A percentile compares a stretch with the other conserved stretches of the same genome.
Evolutionary conservation across 2,797 vertebrate genomes (phyloP).

Genomic region (Scolopax bukidnonensis): DNA sequence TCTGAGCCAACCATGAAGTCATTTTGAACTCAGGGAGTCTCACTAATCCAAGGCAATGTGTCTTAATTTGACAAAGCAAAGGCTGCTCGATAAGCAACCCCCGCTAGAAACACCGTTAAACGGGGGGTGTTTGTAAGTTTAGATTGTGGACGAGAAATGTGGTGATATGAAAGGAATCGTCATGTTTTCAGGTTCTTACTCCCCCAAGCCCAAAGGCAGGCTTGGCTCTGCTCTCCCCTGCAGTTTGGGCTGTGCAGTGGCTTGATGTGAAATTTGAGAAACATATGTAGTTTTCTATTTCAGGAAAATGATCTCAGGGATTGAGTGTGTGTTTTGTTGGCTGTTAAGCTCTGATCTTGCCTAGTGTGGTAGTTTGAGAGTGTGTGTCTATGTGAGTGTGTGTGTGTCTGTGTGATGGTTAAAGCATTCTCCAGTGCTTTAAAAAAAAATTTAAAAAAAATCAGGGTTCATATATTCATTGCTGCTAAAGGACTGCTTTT

Average conservation of each 20-base stretch:
- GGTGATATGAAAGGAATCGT: slow-evolving; percentile 58
- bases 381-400: neutral
- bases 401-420: neutral
- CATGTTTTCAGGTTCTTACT: slow-evolving; percentile 61
- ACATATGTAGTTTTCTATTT: slow-evolving; percentile 86
- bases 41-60: slow-evolving; percentile 81
- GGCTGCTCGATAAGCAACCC: slow-evolving; percentile 78
- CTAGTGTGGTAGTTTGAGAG: slow-evolving; percentile 73
- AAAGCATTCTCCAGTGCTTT: neutral
- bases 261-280: slow-evolving; percentile 86
- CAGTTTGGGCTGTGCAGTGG: slow-evolving; percentile 77
- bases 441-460: neutral
- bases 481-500: neutral
- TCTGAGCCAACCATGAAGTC: slow-evolving; percentile 86
- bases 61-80: slow-evolving; percentile 86
- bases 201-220: slow-evolving; percentile 53
- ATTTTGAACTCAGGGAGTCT: slow-evolving; percentile 82
- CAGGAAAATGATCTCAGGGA: slow-evolving; percentile 85
- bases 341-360: slow-evolving; percentile 81
- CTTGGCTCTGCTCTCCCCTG: slow-evolving; percentile 74
- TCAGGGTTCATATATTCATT: slow-evolving; percentile 44
- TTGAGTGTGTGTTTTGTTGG: slow-evolving; percentile 79
- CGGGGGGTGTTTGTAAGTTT: slow-evolving; percentile 64
- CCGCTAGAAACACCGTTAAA: slow-evolving; percentile 61
- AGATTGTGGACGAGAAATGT: slow-evolving; percentile 65